Conservation (phyloP, 2,888 invertebrate species). For the Torymus auratus region DNA sequence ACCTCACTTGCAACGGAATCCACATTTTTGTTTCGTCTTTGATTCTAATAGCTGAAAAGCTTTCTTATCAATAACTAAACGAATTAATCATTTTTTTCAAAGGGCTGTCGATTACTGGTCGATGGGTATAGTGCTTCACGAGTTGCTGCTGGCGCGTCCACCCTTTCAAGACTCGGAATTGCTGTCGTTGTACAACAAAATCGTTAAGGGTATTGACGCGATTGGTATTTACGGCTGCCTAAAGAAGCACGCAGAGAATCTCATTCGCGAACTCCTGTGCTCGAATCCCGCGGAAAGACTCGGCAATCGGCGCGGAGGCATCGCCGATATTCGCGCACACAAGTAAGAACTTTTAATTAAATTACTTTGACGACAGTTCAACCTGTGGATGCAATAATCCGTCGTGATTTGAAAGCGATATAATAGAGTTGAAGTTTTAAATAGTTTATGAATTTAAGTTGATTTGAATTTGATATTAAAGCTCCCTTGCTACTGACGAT, state of each 20-base stretch:
- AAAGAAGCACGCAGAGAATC: slow-evolving; percentile 85
- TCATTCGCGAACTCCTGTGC: slow-evolving; percentile 90
- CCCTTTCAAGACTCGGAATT: slow-evolving; percentile 93
- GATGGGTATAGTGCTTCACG: slow-evolving; percentile 90
- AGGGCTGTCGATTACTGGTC: slow-evolving; percentile 95
- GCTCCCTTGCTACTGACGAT: too few relatives aligned
- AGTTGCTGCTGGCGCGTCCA: slow-evolving; percentile 89
- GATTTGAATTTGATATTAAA: too few relatives aligned
- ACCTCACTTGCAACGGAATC: too few relatives aligned
- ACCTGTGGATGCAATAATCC: too few relatives aligned
- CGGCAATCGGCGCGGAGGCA: slow-evolving; percentile 91
- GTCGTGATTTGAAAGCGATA: too few relatives aligned
- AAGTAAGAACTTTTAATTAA: slow-evolving; percentile 78
- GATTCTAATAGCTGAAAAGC: too few relatives aligned
- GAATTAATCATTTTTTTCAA: slow-evolving; percentile 66
- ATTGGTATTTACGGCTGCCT: slow-evolving; percentile 86
- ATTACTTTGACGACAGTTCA: background rate
- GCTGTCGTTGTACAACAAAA: slow-evolving; percentile 93
- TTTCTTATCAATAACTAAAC: too few relatives aligned
- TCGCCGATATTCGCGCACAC: slow-evolving; percentile 88
- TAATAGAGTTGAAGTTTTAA: too few relatives aligned
- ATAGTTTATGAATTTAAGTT: too few relatives aligned
- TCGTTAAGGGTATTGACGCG: slow-evolving; percentile 92
- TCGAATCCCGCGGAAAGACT: slow-evolving; percentile 90
- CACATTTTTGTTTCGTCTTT: too few relatives aligned